A percentile compares a stretch with the other conserved stretches of the same genome.
Conservation (phyloP, 2,797 vertebrate species). For the Danio jaintianensis region DNA sequence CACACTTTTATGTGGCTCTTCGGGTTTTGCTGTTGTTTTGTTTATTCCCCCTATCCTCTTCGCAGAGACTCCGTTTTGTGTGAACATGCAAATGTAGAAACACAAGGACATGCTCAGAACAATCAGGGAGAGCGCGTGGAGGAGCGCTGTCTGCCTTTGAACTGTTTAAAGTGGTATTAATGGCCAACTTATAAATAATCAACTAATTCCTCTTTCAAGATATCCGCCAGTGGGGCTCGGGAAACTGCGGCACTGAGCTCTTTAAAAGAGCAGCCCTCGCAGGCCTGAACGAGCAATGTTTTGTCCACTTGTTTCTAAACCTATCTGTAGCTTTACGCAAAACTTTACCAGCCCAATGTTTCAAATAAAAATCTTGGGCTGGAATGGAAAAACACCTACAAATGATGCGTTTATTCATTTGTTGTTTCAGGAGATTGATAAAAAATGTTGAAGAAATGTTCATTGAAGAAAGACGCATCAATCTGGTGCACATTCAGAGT, state of each 20-base stretch:
- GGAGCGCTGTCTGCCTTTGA: slow-evolving; percentile 84
- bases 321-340: too few species aligned
- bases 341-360: too few species aligned
- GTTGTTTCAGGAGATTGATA: too few species aligned
- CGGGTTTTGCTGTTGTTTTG: slow-evolving; percentile 74
- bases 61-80: slow-evolving; percentile 88
- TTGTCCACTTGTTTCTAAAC: background rate
- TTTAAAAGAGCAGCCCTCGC: slow-evolving; percentile 53
- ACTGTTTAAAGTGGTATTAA: slow-evolving; percentile 86
- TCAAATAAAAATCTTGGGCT: too few species aligned
- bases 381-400: too few species aligned
- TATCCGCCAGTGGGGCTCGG: slow-evolving; percentile 58
- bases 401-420: too few species aligned
- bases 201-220: slow-evolving; percentile 82
- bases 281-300: slow-evolving; percentile 11
- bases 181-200: slow-evolving; percentile 86
- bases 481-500: too few species aligned
- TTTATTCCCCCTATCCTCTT: slow-evolving; percentile 80
- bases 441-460: too few species aligned
- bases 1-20: slow-evolving; percentile 88
- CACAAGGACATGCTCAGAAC: slow-evolving; percentile 83
- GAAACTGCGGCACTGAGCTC: slow-evolving; percentile 41
- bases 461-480: too few species aligned
- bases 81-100: slow-evolving; percentile 87
- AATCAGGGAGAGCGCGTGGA: slow-evolving; percentile 80